Conservation (phyloP, 1,140 invertebrate genomes). For the Cyphomyrmex costatus region DNA sequence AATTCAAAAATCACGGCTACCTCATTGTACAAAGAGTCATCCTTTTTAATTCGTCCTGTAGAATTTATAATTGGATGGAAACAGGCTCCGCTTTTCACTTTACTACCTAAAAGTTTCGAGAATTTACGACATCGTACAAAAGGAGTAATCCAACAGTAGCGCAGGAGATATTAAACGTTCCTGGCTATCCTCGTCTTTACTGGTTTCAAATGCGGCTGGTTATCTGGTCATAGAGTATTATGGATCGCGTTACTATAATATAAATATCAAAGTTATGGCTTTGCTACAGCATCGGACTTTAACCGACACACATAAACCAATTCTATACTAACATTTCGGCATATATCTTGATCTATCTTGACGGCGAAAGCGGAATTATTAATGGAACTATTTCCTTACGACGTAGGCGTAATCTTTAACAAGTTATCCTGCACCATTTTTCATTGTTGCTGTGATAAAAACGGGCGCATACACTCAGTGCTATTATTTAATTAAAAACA, state of each 20-base stretch:
- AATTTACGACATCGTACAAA: conserved; percentile 38
- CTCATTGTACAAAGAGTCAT: background rate
- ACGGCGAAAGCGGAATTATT: conserved; percentile 51
- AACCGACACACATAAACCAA: conserved; percentile 20
- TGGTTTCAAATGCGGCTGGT: conserved; percentile 17
- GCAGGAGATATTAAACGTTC: conserved; percentile 32
- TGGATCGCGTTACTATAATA: conserved; percentile 37
- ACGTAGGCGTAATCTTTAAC: conserved; percentile 18
- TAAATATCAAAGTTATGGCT: conserved; percentile 53
- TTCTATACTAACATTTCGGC: conserved; percentile 38
- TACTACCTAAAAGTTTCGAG: conserved; percentile 43
- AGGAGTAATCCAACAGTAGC: conserved; percentile 47
- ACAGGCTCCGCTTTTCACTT: conserved; percentile 33
- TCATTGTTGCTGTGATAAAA: conserved; percentile 20
- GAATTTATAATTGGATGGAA: conserved; percentile 40
- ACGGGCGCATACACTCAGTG: too few species aligned
- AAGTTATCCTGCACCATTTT: conserved; percentile 22
- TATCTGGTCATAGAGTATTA: conserved; percentile 34
- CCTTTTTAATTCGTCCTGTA: conserved; percentile 14
- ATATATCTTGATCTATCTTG: conserved; percentile 37
- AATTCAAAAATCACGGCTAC: conserved; percentile 4
- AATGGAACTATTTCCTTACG: conserved; percentile 38
- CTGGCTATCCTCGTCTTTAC: conserved; percentile 27
- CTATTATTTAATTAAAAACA: background rate
- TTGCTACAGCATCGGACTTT: background rate